phyloP scores from a whole-genome alignment of 2,113 vertebrate genomes.

The Myotis yumanensis region DNA sequence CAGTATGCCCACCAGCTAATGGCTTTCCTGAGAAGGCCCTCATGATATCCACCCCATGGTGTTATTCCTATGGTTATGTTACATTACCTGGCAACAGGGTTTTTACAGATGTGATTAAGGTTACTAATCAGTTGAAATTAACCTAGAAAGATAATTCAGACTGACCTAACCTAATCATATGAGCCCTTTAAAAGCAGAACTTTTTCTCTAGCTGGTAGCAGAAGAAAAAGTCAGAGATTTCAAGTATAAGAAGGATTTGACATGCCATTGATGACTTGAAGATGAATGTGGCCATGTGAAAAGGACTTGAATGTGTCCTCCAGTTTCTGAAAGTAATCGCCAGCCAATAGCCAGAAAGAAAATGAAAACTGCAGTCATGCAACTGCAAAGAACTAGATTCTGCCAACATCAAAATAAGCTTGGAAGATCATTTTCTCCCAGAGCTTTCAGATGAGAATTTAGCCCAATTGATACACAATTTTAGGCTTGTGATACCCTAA shows the following conservation, averaged over 20 bases:
- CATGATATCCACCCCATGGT: not conserved
- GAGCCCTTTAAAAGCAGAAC: not conserved
- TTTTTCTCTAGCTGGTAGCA: not conserved
- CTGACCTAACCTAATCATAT: not conserved
- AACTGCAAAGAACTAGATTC: not conserved
- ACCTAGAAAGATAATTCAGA: not conserved
- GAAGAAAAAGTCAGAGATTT: not conserved
- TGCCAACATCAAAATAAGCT: not conserved
- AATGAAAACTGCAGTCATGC: not conserved
- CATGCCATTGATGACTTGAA: not conserved
- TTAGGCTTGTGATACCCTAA: not conserved
- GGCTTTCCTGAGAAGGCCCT: not conserved
- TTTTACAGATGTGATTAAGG: conserved; percentile 43
- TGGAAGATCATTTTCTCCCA: not conserved
- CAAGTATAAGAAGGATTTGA: not conserved
- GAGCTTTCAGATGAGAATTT: not conserved
- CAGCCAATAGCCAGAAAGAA: not conserved
- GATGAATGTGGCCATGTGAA: not conserved
- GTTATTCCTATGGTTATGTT: not conserved
- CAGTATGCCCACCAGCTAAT: not conserved
- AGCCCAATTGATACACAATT: not conserved
- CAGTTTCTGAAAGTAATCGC: not conserved
- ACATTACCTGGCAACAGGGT: not conserved
- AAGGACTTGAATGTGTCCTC: not conserved
- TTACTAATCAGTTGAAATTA: conserved; percentile 42